phyloP scores from a whole-genome alignment of 2,113 vertebrate species.

The Pygoscelis adeliae region DNA sequence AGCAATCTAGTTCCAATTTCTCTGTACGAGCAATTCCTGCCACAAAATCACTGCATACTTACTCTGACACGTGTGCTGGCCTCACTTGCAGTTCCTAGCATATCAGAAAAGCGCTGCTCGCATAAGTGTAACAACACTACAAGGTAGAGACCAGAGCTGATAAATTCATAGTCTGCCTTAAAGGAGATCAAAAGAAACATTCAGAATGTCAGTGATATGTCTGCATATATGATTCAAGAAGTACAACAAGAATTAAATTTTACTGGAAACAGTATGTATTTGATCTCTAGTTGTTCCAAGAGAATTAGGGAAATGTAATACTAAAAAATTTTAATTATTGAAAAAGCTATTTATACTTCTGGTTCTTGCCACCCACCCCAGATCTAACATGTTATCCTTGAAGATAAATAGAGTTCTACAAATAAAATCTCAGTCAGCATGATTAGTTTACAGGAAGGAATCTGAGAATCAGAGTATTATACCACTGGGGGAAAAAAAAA shows the following conservation, averaged over 20 bases:
- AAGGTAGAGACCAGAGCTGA: conserved; percentile 96
- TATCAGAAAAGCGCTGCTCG: conserved; percentile 96
- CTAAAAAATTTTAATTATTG: not conserved
- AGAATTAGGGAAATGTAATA: not conserved
- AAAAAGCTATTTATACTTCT: not conserved
- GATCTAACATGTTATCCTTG: not conserved
- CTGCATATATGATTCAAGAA: not conserved
- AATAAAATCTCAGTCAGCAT: not conserved
- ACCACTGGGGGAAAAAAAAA: not conserved
- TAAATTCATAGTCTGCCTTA: conserved; percentile 96
- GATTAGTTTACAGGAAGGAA: not conserved
- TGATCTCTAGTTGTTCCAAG: not conserved
- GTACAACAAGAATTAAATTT: not conserved
- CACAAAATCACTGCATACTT: conserved; percentile 60
- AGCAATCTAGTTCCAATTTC: not conserved
- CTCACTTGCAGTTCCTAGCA: conserved; percentile 90
- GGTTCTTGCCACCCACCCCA: not conserved
- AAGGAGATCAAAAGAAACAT: conserved; percentile 35
- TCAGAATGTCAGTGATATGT: not conserved
- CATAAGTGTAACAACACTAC: conserved; percentile 96
- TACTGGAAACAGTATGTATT: not conserved
- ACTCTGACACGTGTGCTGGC: conserved; percentile 88
- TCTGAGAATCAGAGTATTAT: not conserved
- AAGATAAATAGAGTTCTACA: not conserved
- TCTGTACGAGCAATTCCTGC: not conserved